These are phyloP conservation scores for Propsilocerus akamusi DNA, from an alignment of 1,140 invertebrate genomes.

Conservation along the genomic window DNA sequence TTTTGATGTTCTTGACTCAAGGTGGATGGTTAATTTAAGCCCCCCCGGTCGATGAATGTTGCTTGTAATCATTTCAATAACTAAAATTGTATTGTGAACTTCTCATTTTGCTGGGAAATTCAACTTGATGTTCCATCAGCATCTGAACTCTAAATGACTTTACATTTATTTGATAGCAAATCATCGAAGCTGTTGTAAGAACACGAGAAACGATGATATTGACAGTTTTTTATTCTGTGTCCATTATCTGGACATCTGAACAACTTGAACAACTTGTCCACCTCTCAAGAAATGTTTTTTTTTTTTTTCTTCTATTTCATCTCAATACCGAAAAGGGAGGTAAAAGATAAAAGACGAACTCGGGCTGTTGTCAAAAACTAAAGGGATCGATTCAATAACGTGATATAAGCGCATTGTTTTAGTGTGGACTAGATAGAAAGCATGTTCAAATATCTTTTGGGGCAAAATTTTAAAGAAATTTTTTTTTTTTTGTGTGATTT, in stretches of 20 bases:
- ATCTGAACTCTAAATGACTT: conserved; percentile 1
- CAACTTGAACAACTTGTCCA: neutral
- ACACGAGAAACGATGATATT: neutral
- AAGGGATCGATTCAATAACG: neutral
- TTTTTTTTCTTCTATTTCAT: neutral
- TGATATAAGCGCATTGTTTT: too few species aligned
- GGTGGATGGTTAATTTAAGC: too few species aligned
- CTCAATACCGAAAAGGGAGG: neutral
- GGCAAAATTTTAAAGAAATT: too few species aligned
- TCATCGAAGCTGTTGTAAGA: neutral
- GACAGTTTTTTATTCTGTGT: neutral
- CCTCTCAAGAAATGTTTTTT: neutral
- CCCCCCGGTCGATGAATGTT: too few species aligned
- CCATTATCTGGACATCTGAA: neutral
- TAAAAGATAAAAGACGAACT: neutral
- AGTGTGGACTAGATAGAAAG: too few species aligned
- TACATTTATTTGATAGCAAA: conserved; percentile 3
- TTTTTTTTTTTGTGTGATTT: too few species aligned
- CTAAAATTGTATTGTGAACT: too few species aligned
- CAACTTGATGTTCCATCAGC: too few species aligned
- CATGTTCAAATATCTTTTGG: too few species aligned
- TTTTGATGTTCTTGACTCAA: too few species aligned
- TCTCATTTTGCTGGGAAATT: too few species aligned
- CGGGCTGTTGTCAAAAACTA: neutral
- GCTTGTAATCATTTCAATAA: too few species aligned